These are phyloP conservation scores for Archips crataeganus DNA, from an alignment of 2,888 invertebrate genomes.

Conservation along the genomic window DNA sequence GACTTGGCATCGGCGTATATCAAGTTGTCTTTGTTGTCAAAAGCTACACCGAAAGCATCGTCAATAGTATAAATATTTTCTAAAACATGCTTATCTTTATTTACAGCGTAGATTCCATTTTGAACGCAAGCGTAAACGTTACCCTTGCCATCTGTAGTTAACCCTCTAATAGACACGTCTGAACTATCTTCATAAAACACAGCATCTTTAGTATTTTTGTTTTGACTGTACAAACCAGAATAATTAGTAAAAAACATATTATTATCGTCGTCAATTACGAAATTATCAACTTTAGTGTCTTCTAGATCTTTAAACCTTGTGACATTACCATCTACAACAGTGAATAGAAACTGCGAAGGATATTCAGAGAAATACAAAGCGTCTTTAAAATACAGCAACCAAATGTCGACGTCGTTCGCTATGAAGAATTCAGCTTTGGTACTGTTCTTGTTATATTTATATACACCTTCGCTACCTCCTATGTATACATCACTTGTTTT, in stretches of 20 bases:
- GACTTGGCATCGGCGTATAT: conserved; percentile 63
- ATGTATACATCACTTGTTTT: conserved; percentile 64
- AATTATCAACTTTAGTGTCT: conserved; percentile 70
- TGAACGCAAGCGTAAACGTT: conserved; percentile 60
- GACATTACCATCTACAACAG: conserved; percentile 56
- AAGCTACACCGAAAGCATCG: conserved; percentile 70
- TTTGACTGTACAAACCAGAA: conserved; percentile 67
- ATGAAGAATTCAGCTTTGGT: conserved; percentile 61
- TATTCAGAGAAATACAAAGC: conserved; percentile 65
- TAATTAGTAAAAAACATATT: conserved; percentile 66
- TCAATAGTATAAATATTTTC: conserved; percentile 58
- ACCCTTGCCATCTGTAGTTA: conserved; percentile 63
- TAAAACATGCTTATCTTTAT: conserved; percentile 52
- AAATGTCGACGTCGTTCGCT: conserved; percentile 60
- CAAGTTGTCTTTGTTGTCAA: conserved; percentile 70
- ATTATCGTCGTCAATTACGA: conserved; percentile 67
- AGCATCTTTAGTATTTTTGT: conserved; percentile 63
- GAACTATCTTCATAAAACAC: conserved; percentile 52
- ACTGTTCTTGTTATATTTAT: conserved; percentile 62
- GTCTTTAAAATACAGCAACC: conserved; percentile 70
- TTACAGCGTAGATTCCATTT: conserved; percentile 65
- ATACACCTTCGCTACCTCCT: conserved; percentile 69
- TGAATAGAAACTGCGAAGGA: conserved; percentile 67
- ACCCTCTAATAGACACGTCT: conserved; percentile 56
- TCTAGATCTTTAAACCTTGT: conserved; percentile 65